Percentiles rank a stretch among this genome's conserved stretches.
Evolutionary conservation across 2,113 vertebrate genomes (phyloP).

Genomic region (Limanda limanda): DNA sequence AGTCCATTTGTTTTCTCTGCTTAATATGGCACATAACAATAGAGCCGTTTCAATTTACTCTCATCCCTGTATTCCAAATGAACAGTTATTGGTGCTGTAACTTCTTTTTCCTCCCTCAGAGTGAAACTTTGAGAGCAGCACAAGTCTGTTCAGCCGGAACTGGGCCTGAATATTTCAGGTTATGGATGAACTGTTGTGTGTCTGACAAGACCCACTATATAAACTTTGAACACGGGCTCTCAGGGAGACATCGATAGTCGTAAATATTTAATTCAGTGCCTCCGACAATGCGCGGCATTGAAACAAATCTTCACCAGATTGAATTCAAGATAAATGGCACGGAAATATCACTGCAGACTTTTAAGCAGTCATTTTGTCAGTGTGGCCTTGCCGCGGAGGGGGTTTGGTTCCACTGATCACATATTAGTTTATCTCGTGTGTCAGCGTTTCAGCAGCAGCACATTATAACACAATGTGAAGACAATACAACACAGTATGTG

Average conservation of each 20-base stretch:
- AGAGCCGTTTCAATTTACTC: not conserved
- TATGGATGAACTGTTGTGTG: conserved; percentile 74
- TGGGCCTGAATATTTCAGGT: conserved; percentile 66
- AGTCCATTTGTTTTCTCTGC: not conserved
- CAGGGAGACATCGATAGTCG: conserved; percentile 71
- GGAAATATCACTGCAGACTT: conserved; percentile 66
- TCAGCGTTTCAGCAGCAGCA: conserved; percentile 8
- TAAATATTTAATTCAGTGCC: conserved; percentile 84
- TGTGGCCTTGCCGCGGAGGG: conserved; percentile 18
- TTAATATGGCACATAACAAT: not conserved
- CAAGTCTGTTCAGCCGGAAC: conserved; percentile 26
- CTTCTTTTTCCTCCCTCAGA: conserved; percentile 7
- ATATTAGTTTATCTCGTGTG: conserved; percentile 18
- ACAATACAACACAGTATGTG: not conserved
- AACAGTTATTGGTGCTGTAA: conserved; percentile 2
- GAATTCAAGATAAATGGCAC: conserved; percentile 76
- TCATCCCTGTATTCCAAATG: not conserved
- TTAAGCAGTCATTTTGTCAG: conserved; percentile 34
- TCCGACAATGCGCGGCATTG: conserved; percentile 76
- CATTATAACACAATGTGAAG: not conserved
- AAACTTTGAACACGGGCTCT: conserved; percentile 77
- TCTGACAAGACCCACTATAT: conserved; percentile 73
- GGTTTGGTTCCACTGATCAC: conserved; percentile 22
- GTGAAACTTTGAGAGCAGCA: conserved; percentile 24
- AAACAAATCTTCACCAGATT: conserved; percentile 78